Percentiles rank a stretch among this genome's conserved stretches.
phyloP scores from a whole-genome alignment of 1,140 invertebrate genomes.

The Sinonovacula constricta region DNA sequence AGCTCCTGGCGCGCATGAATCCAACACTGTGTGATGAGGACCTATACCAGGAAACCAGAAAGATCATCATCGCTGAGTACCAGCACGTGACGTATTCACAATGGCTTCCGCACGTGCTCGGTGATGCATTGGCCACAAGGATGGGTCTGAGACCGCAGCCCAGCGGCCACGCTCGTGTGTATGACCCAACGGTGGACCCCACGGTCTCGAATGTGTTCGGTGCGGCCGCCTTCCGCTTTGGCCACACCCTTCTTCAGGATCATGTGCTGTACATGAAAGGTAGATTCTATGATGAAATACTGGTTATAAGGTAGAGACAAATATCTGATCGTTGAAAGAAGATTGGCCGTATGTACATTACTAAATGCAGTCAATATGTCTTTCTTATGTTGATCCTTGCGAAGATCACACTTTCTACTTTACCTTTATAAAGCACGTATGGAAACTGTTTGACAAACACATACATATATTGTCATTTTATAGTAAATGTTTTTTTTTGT shows the following conservation, averaged over 20 bases:
- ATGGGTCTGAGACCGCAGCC: slow-evolving; percentile 29
- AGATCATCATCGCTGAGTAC: slow-evolving; percentile 86
- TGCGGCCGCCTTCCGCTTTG: slow-evolving; percentile 95
- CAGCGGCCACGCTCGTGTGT: slow-evolving; percentile 74
- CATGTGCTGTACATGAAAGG: slow-evolving; percentile 33
- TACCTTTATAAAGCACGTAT: too few relatives aligned
- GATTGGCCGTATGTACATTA: too few relatives aligned
- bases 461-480: too few relatives aligned
- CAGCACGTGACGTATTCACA: slow-evolving; percentile 92
- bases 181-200: slow-evolving; percentile 88
- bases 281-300: too few relatives aligned
- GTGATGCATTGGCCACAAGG: slow-evolving; percentile 67
- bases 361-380: too few relatives aligned
- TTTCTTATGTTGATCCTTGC: too few relatives aligned
- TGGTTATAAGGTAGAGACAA: too few relatives aligned
- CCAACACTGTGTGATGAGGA: slow-evolving; percentile 97
- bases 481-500: too few relatives aligned
- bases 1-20: slow-evolving; percentile 86
- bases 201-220: slow-evolving; percentile 96
- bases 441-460: too few relatives aligned
- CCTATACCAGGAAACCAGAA: slow-evolving; percentile 91
- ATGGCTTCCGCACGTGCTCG: slow-evolving; percentile 91
- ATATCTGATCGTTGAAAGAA: too few relatives aligned
- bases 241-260: slow-evolving; percentile 90
- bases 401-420: too few relatives aligned